A percentile compares a stretch with the other conserved stretches of the same genome.
phyloP scores from a whole-genome alignment of 2,797 vertebrate genomes.

The Tarsius wallacei region DNA sequence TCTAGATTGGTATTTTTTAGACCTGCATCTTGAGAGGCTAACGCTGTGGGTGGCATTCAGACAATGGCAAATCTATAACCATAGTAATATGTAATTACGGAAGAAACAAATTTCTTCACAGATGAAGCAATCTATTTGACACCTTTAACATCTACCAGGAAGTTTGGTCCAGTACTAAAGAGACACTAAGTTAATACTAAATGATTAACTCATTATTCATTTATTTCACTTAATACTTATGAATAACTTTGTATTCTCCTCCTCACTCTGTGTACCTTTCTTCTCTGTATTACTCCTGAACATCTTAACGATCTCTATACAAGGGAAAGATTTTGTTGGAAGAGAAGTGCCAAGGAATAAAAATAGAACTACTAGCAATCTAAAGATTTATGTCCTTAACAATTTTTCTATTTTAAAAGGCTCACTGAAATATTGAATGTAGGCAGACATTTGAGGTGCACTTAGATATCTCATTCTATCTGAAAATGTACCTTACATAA shows the following conservation, averaged over 20 bases:
- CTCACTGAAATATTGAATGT: constrained; percentile 56
- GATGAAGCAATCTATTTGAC: not conserved
- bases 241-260: not conserved
- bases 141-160: not conserved
- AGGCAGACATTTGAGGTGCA: constrained; percentile 11
- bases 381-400: constrained; percentile 26
- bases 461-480: constrained; percentile 22
- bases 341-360: not conserved
- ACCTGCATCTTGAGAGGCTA: not conserved
- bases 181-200: constrained; percentile 16
- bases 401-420: constrained; percentile 59
- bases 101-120: not conserved
- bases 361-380: not conserved
- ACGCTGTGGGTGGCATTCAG: not conserved
- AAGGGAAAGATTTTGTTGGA: not conserved
- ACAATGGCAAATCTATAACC: not conserved
- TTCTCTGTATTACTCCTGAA: not conserved
- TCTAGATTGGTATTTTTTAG: not conserved
- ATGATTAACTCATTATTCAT: not conserved
- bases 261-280: not conserved
- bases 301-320: not conserved
- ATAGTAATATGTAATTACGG: not conserved
- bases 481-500: constrained; percentile 18
- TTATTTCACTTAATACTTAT: not conserved
- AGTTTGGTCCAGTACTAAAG: not conserved